Percentiles rank a stretch among this genome's conserved stretches.
phyloP scores from a whole-genome alignment of 2,113 vertebrate species.

The Colaptes auratus region DNA sequence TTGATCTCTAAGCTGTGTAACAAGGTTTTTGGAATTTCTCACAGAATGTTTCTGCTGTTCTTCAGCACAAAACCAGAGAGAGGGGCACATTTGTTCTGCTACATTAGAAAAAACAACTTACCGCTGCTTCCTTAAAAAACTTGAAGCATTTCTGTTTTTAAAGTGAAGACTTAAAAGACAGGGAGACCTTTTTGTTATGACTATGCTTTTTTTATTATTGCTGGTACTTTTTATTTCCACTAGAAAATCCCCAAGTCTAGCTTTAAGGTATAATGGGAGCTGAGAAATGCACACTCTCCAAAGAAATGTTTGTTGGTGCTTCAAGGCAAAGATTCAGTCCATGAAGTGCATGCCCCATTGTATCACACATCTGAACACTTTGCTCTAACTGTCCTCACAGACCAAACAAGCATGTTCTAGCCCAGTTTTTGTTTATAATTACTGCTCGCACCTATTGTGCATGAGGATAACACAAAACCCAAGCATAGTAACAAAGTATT shows the following conservation, averaged over 20 bases:
- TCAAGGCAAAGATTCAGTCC: not conserved
- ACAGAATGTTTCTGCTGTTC: not conserved
- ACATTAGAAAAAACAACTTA: not conserved
- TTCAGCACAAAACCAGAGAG: not conserved
- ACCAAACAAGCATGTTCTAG: not conserved
- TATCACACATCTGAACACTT: not conserved
- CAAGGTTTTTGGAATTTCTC: not conserved
- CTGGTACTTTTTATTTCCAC: not conserved
- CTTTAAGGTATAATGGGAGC: not conserved
- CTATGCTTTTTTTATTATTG: not conserved
- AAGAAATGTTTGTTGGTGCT: not conserved
- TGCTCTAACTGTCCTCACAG: not conserved
- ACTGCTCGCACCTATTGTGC: not conserved
- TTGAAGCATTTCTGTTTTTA: not conserved
- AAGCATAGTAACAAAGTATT: not conserved
- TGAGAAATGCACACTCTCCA: not conserved
- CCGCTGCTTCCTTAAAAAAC: not conserved
- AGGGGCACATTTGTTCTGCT: not conserved
- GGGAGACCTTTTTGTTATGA: not conserved
- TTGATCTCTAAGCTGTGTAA: not conserved
- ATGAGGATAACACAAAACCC: not conserved
- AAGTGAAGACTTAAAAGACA: not conserved
- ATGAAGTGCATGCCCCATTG: accelerated
- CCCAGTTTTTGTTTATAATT: not conserved
- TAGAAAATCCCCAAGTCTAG: not conserved